A percentile compares a stretch with the other conserved stretches of the same genome.
Evolutionary conservation across 1,140 invertebrate genomes (phyloP).

Genomic region (Drosophila pseudoananassae): DNA sequence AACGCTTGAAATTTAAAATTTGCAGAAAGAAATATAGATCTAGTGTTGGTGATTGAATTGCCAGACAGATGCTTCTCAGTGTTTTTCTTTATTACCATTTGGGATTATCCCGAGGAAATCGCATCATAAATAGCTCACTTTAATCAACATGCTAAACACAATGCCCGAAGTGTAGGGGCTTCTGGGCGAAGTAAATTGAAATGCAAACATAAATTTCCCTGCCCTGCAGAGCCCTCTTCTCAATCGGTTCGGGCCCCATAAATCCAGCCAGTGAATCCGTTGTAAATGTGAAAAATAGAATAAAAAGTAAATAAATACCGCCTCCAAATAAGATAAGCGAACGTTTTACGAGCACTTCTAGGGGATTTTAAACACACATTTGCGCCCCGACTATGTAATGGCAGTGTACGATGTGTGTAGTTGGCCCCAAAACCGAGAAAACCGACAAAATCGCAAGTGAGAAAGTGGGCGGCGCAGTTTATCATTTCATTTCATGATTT

Average conservation of each 20-base stretch:
- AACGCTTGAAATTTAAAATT: not conserved
- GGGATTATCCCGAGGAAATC: slow-evolving; percentile 8
- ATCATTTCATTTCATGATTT: slow-evolving; percentile 73
- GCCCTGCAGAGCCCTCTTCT: slow-evolving; percentile 25
- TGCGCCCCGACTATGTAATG: slow-evolving; percentile 60
- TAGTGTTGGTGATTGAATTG: not conserved
- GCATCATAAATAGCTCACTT: slow-evolving; percentile 43
- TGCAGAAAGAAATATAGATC: not conserved
- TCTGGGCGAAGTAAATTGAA: slow-evolving; percentile 57
- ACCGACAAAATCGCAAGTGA: slow-evolving; percentile 16
- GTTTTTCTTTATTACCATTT: slow-evolving; percentile 8
- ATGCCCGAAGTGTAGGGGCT: slow-evolving; percentile 9
- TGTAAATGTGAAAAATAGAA: slow-evolving; percentile 33
- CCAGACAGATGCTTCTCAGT: slow-evolving; percentile 1
- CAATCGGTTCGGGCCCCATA: slow-evolving; percentile 35
- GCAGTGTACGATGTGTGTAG: slow-evolving; percentile 20
- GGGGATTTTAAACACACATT: slow-evolving; percentile 67
- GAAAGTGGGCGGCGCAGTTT: slow-evolving; percentile 38
- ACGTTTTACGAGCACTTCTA: slow-evolving; percentile 71
- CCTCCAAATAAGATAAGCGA: slow-evolving; percentile 54
- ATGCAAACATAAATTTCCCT: slow-evolving; percentile 45
- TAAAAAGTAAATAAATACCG: slow-evolving; percentile 41
- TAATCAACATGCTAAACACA: slow-evolving; percentile 58
- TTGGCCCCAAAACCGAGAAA: not conserved
- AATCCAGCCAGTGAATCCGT: slow-evolving; percentile 56